A percentile compares a stretch with the other conserved stretches of the same genome.
Evolutionary conservation across 1,140 invertebrate genomes (phyloP).

Genomic region (Bradysia coprophila): DNA sequence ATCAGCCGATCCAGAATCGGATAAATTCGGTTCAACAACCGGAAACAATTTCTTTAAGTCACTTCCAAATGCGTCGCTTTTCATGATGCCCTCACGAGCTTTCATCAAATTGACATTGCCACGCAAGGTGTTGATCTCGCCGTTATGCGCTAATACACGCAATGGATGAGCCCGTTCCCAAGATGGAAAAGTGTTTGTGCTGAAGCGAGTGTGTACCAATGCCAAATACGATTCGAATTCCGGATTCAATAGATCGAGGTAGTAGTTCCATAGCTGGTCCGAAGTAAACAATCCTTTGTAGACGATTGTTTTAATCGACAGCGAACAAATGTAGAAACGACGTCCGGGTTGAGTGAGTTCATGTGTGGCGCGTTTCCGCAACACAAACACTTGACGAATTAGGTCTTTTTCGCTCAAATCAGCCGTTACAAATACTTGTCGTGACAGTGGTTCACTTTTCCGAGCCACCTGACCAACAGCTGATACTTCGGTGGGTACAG

Average conservation of each 20-base stretch:
- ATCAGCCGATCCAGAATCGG: constrained; percentile 93
- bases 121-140: constrained; percentile 96
- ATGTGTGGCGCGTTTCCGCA: constrained; percentile 86
- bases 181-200: constrained; percentile 96
- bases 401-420: constrained; percentile 41
- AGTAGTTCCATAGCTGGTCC: constrained; percentile 77
- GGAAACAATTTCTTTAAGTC: constrained; percentile 83
- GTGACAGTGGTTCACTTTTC: constrained; percentile 86
- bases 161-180: constrained; percentile 99
- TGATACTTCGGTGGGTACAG: constrained; percentile 69
- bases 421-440: constrained; percentile 69
- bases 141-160: constrained; percentile 92
- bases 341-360: constrained; percentile 60
- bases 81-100: constrained; percentile 96
- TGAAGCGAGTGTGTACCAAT: constrained; percentile 90
- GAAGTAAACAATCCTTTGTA: constrained; percentile 98
- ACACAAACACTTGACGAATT: constrained; percentile 63
- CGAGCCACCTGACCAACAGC: constrained; percentile 78
- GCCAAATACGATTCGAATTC: constrained; percentile 88
- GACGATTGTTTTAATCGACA: constrained; percentile 77
- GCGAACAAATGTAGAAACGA: constrained; percentile 91
- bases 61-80: constrained; percentile 59
- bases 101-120: constrained; percentile 99
- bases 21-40: constrained; percentile 93
- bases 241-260: constrained; percentile 45